Evolutionary conservation across 2,113 vertebrate genomes (phyloP), one percentile per base, ranked within the genome.

Genomic region (Platycercus adscitus): DNA sequence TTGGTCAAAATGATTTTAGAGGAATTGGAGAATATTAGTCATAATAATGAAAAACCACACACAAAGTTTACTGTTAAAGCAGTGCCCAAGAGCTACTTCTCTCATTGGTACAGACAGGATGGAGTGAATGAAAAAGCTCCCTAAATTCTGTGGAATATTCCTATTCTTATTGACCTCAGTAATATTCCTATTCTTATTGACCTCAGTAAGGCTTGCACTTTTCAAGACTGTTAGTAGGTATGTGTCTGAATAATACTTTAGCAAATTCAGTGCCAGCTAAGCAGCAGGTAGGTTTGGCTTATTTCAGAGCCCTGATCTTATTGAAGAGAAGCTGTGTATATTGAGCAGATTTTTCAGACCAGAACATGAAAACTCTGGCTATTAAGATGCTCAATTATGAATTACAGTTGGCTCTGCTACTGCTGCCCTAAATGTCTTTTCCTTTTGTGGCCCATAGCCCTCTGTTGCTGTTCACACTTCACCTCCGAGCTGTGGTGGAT

Each of bases 321-420:
- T 92, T 78, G 78, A 87, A 86, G 47, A 86, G 69, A 81, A 72
- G 41, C 31, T 56, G 29, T 52, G 35, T 76, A 79, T 56, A 75
- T 68, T 37, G 61, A 91, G 35, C 47, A 86, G 78, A 66, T 82
- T 96, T 96, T 88, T 96, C 81, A 68, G 65, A 78, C 18, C 33
- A 56, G 50, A 84, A 47, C 44, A 21, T 61, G 69, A 61, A 69
- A 86, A 56, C 15, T 55, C 55, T 41, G 60, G 56, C 25, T 92
- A 81, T 86, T 81, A 78, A 94, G 69, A 52, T 31, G 60, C 65
- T 86, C 5, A 3, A 13, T 35, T 49, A 49, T 3, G 1, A 85
- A 88, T 73, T 88, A 20, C 61, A 29, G 33, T 61, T 72, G 72
- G 47, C 21, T 75, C 35, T 64, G 39, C 65, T 86, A 31, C 39